These are phyloP conservation scores for Linurgus olivaceus DNA, from an alignment of 2,797 vertebrate species.

Conservation along the genomic window DNA sequence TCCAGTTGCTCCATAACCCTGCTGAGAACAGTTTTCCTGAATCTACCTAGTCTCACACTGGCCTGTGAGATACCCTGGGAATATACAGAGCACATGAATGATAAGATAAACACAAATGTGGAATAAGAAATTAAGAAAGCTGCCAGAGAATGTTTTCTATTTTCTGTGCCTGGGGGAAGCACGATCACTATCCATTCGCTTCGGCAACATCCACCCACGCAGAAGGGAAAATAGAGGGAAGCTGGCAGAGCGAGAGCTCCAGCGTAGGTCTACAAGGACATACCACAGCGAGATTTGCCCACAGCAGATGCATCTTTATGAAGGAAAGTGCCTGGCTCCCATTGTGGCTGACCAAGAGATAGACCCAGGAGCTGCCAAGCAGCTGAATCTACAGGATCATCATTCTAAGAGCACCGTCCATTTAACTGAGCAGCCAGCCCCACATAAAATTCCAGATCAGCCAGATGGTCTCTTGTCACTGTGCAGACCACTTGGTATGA, in stretches of 20 bases:
- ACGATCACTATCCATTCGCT: fast-evolving
- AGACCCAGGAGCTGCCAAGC: neutral
- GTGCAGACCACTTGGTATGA: neutral
- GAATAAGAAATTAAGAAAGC: conserved; percentile 7
- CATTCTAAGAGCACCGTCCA: neutral
- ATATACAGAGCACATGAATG: neutral
- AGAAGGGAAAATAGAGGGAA: conserved; percentile 50
- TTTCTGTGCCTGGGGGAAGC: conserved; percentile 8
- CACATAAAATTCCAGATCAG: neutral
- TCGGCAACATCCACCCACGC: conserved; percentile 21
- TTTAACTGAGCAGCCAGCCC: neutral
- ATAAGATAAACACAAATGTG: neutral
- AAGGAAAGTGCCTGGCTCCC: neutral
- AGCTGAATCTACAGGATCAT: neutral
- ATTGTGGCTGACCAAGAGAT: neutral
- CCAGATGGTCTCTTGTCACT: neutral
- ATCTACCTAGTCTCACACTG: neutral
- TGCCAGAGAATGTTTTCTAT: neutral
- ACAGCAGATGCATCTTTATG: neutral
- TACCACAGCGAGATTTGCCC: neutral
- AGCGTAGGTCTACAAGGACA: conserved; percentile 2
- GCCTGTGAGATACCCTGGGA: neutral
- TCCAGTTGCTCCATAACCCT: neutral
- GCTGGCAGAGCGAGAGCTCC: neutral
- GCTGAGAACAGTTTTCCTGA: neutral